Evolutionary conservation across 1,140 invertebrate species (phyloP).

Genomic region (Ladona fulva): DNA sequence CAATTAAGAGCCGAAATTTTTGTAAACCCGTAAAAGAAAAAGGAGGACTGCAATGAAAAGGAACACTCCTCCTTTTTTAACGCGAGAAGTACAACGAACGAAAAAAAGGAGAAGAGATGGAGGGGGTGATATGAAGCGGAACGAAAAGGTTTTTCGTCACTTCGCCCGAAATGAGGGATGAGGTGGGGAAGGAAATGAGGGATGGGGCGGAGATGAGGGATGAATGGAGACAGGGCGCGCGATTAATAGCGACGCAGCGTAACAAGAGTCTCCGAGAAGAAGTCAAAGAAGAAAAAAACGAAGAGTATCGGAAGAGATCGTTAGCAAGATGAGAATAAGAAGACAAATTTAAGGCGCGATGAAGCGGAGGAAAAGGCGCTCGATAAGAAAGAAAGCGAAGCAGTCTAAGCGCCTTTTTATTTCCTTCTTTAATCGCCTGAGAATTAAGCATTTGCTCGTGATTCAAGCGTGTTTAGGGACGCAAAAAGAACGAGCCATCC

Average conservation of each 20-base stretch:
- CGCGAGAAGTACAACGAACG: background rate
- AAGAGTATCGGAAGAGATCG: background rate
- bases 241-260: background rate
- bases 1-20: background rate
- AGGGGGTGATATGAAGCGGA: background rate
- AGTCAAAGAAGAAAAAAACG: background rate
- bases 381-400: too few relatives aligned
- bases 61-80: background rate
- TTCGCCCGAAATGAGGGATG: background rate
- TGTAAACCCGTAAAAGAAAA: background rate
- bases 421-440: too few relatives aligned
- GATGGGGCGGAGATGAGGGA: background rate
- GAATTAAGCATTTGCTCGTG: too few relatives aligned
- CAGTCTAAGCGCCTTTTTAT: too few relatives aligned
- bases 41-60: background rate
- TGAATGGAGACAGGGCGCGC: background rate
- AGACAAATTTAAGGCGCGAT: background rate
- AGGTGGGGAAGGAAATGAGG: background rate
- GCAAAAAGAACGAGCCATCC: too few relatives aligned
- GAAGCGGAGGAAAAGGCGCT: background rate
- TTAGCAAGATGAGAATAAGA: constrained; percentile 1
- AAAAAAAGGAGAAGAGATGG: background rate
- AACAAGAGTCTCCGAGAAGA: background rate
- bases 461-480: too few relatives aligned
- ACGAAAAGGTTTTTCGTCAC: background rate